A percentile compares a stretch with the other conserved stretches of the same genome.
Evolutionary conservation across 2,113 vertebrate species (phyloP).

Genomic region (Ophiodon elongatus): DNA sequence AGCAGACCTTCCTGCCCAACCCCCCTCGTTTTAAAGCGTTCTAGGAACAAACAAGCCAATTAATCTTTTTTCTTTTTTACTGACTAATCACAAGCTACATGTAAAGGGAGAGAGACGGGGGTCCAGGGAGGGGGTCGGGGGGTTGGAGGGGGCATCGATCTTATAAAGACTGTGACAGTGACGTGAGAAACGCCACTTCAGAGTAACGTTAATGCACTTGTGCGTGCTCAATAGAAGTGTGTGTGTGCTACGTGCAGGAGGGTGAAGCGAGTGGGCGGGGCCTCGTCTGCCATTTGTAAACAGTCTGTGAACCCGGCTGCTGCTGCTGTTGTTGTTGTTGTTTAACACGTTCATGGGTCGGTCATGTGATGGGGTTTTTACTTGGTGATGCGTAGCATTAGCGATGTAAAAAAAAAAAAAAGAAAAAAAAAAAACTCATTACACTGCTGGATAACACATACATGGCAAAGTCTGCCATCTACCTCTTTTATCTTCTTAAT

Average conservation of each 20-base stretch:
- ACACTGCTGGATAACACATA: too few relatives aligned
- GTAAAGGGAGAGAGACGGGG: slow-evolving; percentile 22
- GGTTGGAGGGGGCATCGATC: slow-evolving; percentile 25
- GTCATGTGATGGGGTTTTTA: slow-evolving; percentile 58
- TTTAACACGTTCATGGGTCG: slow-evolving; percentile 2
- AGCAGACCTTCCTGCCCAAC: slow-evolving; percentile 37
- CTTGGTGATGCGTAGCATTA: slow-evolving; percentile 55
- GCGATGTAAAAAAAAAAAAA: slow-evolving; percentile 58
- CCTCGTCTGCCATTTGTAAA: slow-evolving; percentile 64
- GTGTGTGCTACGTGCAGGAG: slow-evolving; percentile 55
- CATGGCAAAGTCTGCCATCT: not conserved
- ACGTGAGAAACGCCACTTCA: slow-evolving; percentile 52
- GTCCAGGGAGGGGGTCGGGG: too few relatives aligned
- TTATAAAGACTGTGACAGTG: slow-evolving; percentile 11
- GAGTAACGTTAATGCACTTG: slow-evolving; percentile 57
- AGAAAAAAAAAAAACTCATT: not conserved
- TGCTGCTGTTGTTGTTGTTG: too few relatives aligned
- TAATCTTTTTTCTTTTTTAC: slow-evolving; percentile 54
- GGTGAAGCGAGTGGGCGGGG: not conserved
- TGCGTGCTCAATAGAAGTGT: slow-evolving; percentile 28
- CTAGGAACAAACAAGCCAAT: slow-evolving; percentile 64
- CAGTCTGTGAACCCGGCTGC: slow-evolving; percentile 52
- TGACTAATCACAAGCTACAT: slow-evolving; percentile 61
- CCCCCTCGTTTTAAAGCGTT: slow-evolving; percentile 51
- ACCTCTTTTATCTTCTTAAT: not conserved